These are phyloP conservation scores for Mya arenaria DNA, from an alignment of 1,140 invertebrate species.

Conservation along the genomic window DNA sequence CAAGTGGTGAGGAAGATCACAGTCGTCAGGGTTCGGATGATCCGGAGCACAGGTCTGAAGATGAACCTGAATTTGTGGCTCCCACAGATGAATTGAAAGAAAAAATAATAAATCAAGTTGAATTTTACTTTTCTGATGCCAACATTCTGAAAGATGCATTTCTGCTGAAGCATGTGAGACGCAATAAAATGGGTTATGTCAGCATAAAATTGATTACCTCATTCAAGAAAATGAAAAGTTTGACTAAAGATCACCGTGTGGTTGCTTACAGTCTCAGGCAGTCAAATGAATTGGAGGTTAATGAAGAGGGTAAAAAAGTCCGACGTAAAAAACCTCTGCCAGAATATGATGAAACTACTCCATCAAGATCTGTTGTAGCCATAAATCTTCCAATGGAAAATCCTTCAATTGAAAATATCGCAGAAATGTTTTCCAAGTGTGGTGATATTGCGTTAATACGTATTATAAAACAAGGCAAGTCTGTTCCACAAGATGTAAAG, in stretches of 20 bases:
- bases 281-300: slow-evolving; percentile 93
- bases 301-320: slow-evolving; percentile 95
- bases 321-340: slow-evolving; percentile 92
- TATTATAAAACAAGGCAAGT: slow-evolving; percentile 92
- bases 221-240: slow-evolving; percentile 87
- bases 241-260: slow-evolving; percentile 96
- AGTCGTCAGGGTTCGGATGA: slow-evolving; percentile 69
- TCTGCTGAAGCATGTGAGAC: slow-evolving; percentile 94
- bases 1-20: slow-evolving; percentile 74
- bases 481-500: slow-evolving; percentile 92
- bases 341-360: slow-evolving; percentile 93
- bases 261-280: slow-evolving; percentile 90
- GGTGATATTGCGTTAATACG: slow-evolving; percentile 94
- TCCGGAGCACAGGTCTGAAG: slow-evolving; percentile 57
- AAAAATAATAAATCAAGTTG: slow-evolving; percentile 78
- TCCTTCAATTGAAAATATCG: slow-evolving; percentile 92
- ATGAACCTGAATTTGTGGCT: slow-evolving; percentile 68
- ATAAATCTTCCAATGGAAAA: slow-evolving; percentile 92
- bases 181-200: slow-evolving; percentile 97
- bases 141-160: slow-evolving; percentile 98
- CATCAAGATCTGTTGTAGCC: slow-evolving; percentile 94
- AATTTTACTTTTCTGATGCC: slow-evolving; percentile 96
- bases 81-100: slow-evolving; percentile 76
- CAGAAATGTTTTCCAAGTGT: slow-evolving; percentile 92
- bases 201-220: slow-evolving; percentile 96